Percentiles rank a stretch among this genome's conserved stretches.
These are phyloP conservation scores for Hormiphora californensis DNA, from an alignment of 37 sponge, comb jelly and placozoan genomes.

Conservation along the genomic window DNA sequence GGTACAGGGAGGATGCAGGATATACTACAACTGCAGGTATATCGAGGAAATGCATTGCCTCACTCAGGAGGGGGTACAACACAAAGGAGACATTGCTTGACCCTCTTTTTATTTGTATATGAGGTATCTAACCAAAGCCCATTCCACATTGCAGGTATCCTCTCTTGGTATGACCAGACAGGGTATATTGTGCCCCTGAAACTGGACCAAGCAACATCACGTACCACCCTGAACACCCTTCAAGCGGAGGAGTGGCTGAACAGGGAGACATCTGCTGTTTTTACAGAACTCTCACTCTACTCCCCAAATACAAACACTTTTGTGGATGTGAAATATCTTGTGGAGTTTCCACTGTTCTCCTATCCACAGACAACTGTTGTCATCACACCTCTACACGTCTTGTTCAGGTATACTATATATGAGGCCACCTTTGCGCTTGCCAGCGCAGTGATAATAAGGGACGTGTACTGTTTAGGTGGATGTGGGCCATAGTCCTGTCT, in stretches of 20 bases:
- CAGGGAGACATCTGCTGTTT: background rate
- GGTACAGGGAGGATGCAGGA: too few species aligned
- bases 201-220: background rate
- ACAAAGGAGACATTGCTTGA: too few species aligned
- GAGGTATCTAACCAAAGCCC: too few species aligned
- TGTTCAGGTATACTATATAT: conserved; percentile 54
- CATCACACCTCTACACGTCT: background rate
- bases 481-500: too few species aligned
- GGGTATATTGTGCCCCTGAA: conserved; percentile 11
- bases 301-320: conserved; percentile 41
- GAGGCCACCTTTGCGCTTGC: too few species aligned
- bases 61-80: too few species aligned
- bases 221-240: background rate
- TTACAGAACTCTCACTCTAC: conserved; percentile 23
- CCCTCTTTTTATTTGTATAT: too few species aligned
- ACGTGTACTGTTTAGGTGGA: too few species aligned
- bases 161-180: conserved; percentile 44
- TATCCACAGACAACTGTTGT: background rate
- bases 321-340: conserved; percentile 38
- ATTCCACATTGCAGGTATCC: conserved; percentile 7
- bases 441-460: too few species aligned
- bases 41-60: too few species aligned
- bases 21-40: too few species aligned
- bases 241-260: background rate
- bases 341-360: conserved; percentile 17